Base-by-base conservation (phyloP, 2,113 vertebrate species). In the Odocoileus virginianus region DNA sequence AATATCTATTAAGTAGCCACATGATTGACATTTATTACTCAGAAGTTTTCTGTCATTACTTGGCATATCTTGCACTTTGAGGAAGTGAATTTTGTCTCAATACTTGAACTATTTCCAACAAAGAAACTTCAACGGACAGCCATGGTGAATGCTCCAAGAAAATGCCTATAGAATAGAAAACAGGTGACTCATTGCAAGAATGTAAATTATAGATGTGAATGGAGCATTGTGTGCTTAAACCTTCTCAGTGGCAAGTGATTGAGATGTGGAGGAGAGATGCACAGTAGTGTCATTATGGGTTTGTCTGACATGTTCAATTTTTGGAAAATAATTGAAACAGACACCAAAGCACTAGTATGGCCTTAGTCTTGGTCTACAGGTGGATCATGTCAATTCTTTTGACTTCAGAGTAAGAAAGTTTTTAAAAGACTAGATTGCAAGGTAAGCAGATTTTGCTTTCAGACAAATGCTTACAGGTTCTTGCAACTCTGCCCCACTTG, bases 291-390 rank as follows among this genome's bases (percentile, higher is more conserved):
- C 57, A 50, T 36, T 33, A 76, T n/a, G 47, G 11, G 7, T 17
- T 86, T 96, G 79, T 79, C 54, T 96, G 82, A 96, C 58, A 36
- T 57, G 25, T 57, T 92, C 43, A 89, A 52, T 33, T 94, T 95
- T 58, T 76, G 45, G n/a, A 40, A 97, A 96, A 82, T 40, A 92
- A 84, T 76, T 74, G 76, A 88, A 91, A 85, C 47, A 27, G 12
- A 13, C 57, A 84, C 84, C n/a, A 96, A 96, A 79, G 7, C 64
- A 82, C 3, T 60, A 47, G 30, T 17, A 36, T 4, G 92, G 60
- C 4, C 45, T 90, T 67, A 47, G n/a, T 82, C 21, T 92, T 81
- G 8, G 9, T 52, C 2, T 87, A 21, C 17, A 27, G 23, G 28
- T 60, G 5, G 36, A 43, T 79, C 47, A 40, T 64, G 28, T 47